phyloP scores from a whole-genome alignment of 2,888 invertebrate species.

The Smittia aterrima region DNA sequence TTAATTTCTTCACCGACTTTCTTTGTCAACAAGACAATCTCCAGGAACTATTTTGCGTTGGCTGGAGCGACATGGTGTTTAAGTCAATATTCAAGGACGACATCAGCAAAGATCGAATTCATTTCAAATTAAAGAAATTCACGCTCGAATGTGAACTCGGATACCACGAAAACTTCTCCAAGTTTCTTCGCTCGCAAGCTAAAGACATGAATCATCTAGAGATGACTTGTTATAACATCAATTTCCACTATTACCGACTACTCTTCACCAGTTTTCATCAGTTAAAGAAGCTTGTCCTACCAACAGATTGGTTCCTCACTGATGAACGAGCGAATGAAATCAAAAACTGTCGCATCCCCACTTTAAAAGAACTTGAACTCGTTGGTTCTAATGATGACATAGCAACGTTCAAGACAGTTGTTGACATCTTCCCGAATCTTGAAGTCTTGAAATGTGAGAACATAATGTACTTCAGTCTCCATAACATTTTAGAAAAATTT shows the following conservation, averaged over 20 bases:
- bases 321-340: slow-evolving; percentile 6
- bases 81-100: slow-evolving; percentile 7
- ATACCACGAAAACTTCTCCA: slow-evolving; percentile 22
- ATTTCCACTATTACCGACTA: slow-evolving; percentile 25
- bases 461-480: background rate
- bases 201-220: background rate
- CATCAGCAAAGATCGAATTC: background rate
- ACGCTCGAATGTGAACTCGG: slow-evolving; percentile 23
- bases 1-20: slow-evolving; percentile 28
- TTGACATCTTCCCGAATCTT: slow-evolving; percentile 35
- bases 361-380: slow-evolving; percentile 18
- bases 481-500: slow-evolving; percentile 10
- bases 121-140: slow-evolving; percentile 25
- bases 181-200: slow-evolving; percentile 15
- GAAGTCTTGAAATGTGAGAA: slow-evolving; percentile 16
- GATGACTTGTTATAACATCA: slow-evolving; percentile 31
- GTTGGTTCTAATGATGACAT: slow-evolving; percentile 32
- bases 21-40: slow-evolving; percentile 28
- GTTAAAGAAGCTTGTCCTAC: background rate
- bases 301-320: slow-evolving; percentile 25
- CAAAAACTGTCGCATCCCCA: slow-evolving; percentile 3
- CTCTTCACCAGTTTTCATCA: slow-evolving; percentile 17
- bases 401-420: slow-evolving; percentile 4
- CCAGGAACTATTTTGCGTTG: slow-evolving; percentile 10
- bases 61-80: slow-evolving; percentile 29